These are phyloP conservation scores for Dermolepida albohirtum DNA, from an alignment of 2,888 invertebrate genomes.

Conservation along the genomic window DNA sequence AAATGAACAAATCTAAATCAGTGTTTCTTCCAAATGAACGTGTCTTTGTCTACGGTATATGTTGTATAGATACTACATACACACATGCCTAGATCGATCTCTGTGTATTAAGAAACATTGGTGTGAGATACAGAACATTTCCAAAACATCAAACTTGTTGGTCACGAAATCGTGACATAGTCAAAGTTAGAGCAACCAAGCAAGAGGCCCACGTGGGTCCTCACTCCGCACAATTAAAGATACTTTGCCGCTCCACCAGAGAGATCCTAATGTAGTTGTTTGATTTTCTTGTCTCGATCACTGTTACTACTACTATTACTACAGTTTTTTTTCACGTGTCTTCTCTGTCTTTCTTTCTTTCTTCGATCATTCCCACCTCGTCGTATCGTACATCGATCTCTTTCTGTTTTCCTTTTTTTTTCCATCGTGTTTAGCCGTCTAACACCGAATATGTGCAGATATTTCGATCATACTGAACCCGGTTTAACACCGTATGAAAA, in stretches of 20 bases:
- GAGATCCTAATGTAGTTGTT: slow-evolving; percentile 41
- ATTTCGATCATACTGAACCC: slow-evolving; percentile 17
- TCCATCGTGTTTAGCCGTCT: slow-evolving; percentile 22
- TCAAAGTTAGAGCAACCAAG: slow-evolving; percentile 46
- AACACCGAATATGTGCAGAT: slow-evolving; percentile 15
- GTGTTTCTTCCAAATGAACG: too few species aligned
- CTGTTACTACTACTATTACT: slow-evolving; percentile 35
- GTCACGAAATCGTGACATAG: slow-evolving; percentile 53
- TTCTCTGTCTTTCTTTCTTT: slow-evolving; percentile 11
- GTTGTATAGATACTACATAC: too few species aligned
- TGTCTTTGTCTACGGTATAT: too few species aligned
- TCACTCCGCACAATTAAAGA: slow-evolving; percentile 41
- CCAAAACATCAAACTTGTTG: slow-evolving; percentile 48
- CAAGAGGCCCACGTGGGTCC: slow-evolving; percentile 45
- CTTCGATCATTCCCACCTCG: neutral
- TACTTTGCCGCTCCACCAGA: slow-evolving; percentile 17
- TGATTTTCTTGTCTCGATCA: slow-evolving; percentile 36
- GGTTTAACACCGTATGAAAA: slow-evolving; percentile 21
- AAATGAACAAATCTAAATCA: too few species aligned
- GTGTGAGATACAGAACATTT: slow-evolving; percentile 47
- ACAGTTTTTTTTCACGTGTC: slow-evolving; percentile 20
- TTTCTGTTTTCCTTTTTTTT: slow-evolving; percentile 29
- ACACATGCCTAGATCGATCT: slow-evolving; percentile 1
- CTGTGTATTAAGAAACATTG: slow-evolving; percentile 36
- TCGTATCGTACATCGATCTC: slow-evolving; percentile 2